Conservation (phyloP, 2,888 invertebrate genomes). For the Capitulum mitella region DNA sequence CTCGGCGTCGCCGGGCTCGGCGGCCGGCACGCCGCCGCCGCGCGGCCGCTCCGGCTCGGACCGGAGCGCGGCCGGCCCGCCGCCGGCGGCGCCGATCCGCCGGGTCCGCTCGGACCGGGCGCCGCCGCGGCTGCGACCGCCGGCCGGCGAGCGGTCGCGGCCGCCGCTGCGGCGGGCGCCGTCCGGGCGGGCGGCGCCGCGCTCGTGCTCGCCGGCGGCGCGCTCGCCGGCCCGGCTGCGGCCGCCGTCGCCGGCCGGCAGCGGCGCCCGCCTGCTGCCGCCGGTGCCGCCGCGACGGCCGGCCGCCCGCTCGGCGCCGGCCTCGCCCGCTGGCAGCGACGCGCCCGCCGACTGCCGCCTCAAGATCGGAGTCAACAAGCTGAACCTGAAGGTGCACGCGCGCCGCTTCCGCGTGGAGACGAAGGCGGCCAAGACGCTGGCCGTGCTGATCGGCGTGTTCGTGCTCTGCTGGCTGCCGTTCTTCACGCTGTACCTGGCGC, state of each 20-base stretch:
- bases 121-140: slow-evolving; percentile 6
- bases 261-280: not conserved
- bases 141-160: slow-evolving; percentile 31
- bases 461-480: slow-evolving; percentile 96
- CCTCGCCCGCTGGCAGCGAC: slow-evolving; percentile 21
- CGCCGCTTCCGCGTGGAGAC: slow-evolving; percentile 91
- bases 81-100: slow-evolving; percentile 8
- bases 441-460: slow-evolving; percentile 94
- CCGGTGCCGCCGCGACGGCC: not conserved
- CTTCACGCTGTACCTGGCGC: slow-evolving; percentile 86
- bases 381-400: slow-evolving; percentile 80
- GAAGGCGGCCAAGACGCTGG: slow-evolving; percentile 92
- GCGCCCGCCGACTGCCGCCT: slow-evolving; percentile 53
- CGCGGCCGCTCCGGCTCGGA: not conserved
- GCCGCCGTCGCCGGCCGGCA: slow-evolving; percentile 57
- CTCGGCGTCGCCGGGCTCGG: slow-evolving; percentile 24
- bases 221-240: slow-evolving; percentile 42
- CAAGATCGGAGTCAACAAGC: slow-evolving; percentile 42
- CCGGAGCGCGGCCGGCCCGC: slow-evolving; percentile 26
- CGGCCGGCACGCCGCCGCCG: slow-evolving; percentile 26
- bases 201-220: too few species aligned
- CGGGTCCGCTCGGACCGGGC: slow-evolving; percentile 21
- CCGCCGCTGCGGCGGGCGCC: slow-evolving; percentile 70
- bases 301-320: slow-evolving; percentile 25
- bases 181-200: too few species aligned